These are phyloP conservation scores for Pyxicephalus adspersus DNA, from an alignment of 2,113 vertebrate genomes.

Conservation along the genomic window DNA sequence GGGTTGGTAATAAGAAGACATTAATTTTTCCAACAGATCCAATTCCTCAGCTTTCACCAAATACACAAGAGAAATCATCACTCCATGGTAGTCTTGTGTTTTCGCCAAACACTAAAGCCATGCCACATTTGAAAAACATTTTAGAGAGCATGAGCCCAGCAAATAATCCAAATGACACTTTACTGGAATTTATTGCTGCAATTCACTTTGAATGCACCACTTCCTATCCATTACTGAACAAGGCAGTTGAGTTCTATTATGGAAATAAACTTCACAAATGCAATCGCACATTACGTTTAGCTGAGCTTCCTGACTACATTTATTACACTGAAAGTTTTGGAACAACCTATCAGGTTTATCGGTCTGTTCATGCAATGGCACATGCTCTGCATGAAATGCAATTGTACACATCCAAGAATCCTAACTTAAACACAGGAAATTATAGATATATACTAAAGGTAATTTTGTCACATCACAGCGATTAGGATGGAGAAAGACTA, in stretches of 20 bases:
- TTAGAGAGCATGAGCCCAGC: background rate
- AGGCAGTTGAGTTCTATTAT: background rate
- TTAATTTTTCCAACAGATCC: background rate
- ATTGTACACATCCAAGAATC: background rate
- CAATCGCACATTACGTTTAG: background rate
- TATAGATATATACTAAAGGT: background rate
- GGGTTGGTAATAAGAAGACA: background rate
- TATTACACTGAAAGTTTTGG: background rate
- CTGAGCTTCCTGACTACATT: background rate
- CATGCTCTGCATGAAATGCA: background rate
- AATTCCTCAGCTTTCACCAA: background rate
- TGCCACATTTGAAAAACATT: background rate
- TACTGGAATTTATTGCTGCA: background rate
- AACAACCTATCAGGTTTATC: conserved; percentile 23
- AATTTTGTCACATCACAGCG: background rate
- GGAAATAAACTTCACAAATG: background rate
- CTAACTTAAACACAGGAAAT: background rate
- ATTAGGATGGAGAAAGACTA: no score
- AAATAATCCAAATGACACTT: background rate
- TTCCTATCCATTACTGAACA: background rate
- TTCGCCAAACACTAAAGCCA: background rate
- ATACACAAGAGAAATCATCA: background rate
- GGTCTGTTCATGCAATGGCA: conserved; percentile 14
- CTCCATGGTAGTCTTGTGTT: conserved; percentile 17
- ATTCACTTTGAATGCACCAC: background rate